Evolutionary conservation across 2,888 invertebrate species (phyloP), one percentile per base, ranked within the genome.

Genomic region (Pheosia tremula): DNA sequence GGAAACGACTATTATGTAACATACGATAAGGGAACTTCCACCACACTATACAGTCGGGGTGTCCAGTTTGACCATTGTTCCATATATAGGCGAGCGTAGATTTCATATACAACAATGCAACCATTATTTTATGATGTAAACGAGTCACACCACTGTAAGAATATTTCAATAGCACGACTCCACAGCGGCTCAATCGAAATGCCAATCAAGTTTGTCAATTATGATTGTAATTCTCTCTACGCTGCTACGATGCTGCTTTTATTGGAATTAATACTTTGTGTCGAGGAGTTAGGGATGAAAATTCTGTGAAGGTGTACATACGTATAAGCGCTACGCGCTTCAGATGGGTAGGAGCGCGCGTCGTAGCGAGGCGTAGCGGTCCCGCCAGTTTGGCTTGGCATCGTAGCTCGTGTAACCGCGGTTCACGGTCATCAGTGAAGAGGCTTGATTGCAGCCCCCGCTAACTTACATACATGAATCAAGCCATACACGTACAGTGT

Each of bases 361-460:
- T 64, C 74, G 81, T 77, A 78, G 81, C 71, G 63, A 66, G 60
- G 68, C 76, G 80, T 75, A 79, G 79, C 77, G 75, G 73, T 75
- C 68, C 61, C 71, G 78, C 73, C 78, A 79, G 80, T 83, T 83
- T 84, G 78, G 78, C 72, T 74, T 74, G 82, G 71, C 79, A 77
- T 76, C 74, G 80, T 77, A 78, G 81, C 69, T 68, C 59, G 66
- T 87, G 87, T 87, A 85, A 87, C 84, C 82, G 72, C 81, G 79
- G 80, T 82, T 86, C 89, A 90, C 77, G 87, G 86, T 78, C 88
- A 85, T 79, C 75, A 72, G 73, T 83, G 84, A 87, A 86, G 85
- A 80, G 85, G 72, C 83, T 83, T 89, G 87, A 89, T 90, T 89
- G 85, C 85, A 80, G 66, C 68, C 71, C 64, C 74, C 62, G 65